Base-by-base conservation (phyloP, 2,113 vertebrate species). In the Pavo muticus region DNA sequence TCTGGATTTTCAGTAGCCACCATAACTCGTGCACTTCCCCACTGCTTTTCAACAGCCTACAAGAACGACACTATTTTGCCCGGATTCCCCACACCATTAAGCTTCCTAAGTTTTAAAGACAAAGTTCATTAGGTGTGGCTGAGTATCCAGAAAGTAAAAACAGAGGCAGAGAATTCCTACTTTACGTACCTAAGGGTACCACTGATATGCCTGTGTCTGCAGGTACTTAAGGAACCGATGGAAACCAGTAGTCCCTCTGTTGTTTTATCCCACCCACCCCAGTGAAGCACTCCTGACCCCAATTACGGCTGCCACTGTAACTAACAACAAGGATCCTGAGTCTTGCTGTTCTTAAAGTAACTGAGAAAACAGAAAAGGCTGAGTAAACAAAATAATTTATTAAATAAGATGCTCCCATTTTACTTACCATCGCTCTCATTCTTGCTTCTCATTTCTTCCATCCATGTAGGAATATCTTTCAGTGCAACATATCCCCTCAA, bases 381-480 rank as follows among this genome's bases (percentile, higher is more conserved):
- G 20, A 88, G 25, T 35, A 73, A 84, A 27, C 10, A 71, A 14
- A 76, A 64, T 3, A 4, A 9, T 30, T 30, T 11, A 56, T 47
- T 90, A 60, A 6, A 30, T 48, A 52, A 64, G 4, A 29, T 11
- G 17, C 18, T 9, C 23, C 7, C 20, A 9, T 24, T 75, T 86
- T 7, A 97, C 98, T 97, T 97, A 98, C 98, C 98, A 70, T 98
- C 97, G 91, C 85, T 96, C 95, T 98, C 97, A 1, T 77, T 96
- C 95, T 97, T 97, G 82, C 74, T 96, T 88, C 97, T 98, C 93
- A 98, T 94, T 96, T 99, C 97, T 84, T 97, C 98, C 94, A 98
- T 98, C 98, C 99, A 99, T 0, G 98, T 98, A 9, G 97, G 96
- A 82, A 99, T 98, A 96, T 95, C 96, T 91, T 98, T 98, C 98